Percentiles rank a stretch among this genome's conserved stretches.
Conservation (phyloP, 1,140 invertebrate species). For the Neodiprion fabricii region DNA sequence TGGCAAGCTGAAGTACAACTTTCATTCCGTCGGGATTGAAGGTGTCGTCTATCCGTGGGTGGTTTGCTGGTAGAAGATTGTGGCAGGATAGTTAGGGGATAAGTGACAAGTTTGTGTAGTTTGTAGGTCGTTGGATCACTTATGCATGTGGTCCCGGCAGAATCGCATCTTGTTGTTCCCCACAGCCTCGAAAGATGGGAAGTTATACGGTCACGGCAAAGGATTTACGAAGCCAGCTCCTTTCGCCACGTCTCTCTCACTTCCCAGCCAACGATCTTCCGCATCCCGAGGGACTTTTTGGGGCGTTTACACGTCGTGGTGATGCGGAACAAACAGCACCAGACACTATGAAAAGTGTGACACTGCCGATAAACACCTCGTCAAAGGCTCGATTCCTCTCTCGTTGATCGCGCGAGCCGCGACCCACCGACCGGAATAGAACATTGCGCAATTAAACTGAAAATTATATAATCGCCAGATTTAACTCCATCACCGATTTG, state of each 20-base stretch:
- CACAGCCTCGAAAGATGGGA: not conserved
- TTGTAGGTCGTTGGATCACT: conserved; percentile 43
- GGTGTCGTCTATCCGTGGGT: not conserved
- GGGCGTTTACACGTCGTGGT: not conserved
- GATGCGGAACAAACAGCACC: not conserved
- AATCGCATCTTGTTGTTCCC: conserved; percentile 34
- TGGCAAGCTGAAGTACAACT: not conserved
- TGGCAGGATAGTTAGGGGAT: conserved; percentile 39
- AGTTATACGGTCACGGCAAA: not conserved
- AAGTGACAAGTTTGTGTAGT: conserved; percentile 53
- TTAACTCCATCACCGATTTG: no score
- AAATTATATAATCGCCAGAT: no score
- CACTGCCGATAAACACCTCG: not conserved
- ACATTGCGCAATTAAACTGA: no score
- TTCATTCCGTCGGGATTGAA: conserved; percentile 5
- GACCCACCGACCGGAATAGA: no score
- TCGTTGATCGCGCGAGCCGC: no score
- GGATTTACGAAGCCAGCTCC: not conserved
- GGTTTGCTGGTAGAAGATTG: not conserved
- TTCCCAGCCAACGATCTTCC: not conserved
- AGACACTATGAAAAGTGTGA: not conserved
- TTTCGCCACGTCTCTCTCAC: not conserved
- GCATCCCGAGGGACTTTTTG: not conserved
- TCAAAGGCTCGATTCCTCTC: no score
- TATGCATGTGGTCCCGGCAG: conserved; percentile 39